phyloP scores from a whole-genome alignment of 2,113 vertebrate species.

The Baryphthengus martii region DNA sequence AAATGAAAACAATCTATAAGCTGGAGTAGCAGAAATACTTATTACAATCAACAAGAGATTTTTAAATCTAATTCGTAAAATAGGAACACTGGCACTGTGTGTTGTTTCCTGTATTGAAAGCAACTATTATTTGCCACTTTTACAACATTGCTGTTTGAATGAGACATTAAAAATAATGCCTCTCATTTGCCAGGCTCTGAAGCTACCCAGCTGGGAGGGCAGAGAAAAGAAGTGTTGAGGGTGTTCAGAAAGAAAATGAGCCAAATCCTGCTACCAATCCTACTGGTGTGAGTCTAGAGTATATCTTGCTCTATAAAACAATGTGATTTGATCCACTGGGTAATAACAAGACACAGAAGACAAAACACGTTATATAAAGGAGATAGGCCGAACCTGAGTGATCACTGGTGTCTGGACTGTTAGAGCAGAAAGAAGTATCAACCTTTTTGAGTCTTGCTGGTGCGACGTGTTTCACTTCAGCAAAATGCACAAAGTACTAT shows the following conservation, averaged over 20 bases:
- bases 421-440: background rate
- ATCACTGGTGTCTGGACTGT: background rate
- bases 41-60: slow-evolving; percentile 9
- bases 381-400: background rate
- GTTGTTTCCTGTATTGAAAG: slow-evolving; percentile 12
- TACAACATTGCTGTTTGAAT: background rate
- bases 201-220: background rate
- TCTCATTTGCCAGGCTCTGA: slow-evolving; percentile 12
- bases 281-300: background rate
- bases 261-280: background rate
- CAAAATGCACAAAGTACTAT: background rate
- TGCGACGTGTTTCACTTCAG: rapidly evolving
- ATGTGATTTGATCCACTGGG: background rate
- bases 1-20: background rate
- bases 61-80: background rate
- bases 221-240: background rate
- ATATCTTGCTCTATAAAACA: too few relatives aligned
- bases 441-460: background rate
- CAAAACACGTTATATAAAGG: background rate
- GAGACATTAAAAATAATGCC: slow-evolving; percentile 7
- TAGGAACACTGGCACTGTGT: background rate
- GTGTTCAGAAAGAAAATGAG: background rate
- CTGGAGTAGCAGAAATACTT: background rate
- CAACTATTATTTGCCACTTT: slow-evolving; percentile 18
- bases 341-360: background rate